These are phyloP conservation scores for Thomomys bottae DNA, from an alignment of 2,113 vertebrate species.

Conservation along the genomic window DNA sequence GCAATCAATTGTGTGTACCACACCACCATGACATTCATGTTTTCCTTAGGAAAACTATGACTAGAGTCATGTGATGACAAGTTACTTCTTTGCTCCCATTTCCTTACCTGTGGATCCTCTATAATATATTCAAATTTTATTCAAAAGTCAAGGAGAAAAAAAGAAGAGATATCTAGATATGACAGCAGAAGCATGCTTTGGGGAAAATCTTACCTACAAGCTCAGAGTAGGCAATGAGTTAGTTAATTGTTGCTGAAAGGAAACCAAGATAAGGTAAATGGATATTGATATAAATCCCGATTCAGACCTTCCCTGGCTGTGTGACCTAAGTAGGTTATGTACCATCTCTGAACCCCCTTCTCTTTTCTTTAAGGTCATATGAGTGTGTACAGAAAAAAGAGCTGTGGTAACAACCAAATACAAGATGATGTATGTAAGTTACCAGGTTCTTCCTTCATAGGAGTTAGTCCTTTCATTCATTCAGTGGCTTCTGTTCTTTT, in stretches of 20 bases:
- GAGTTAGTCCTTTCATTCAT: background rate
- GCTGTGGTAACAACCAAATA: background rate
- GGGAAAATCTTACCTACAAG: background rate
- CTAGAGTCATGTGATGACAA: background rate
- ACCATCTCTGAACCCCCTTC: background rate
- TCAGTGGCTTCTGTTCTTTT: background rate
- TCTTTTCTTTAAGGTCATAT: background rate
- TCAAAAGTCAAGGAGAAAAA: conserved; percentile 41
- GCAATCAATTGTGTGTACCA: background rate
- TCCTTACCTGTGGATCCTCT: background rate
- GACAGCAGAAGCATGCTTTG: background rate
- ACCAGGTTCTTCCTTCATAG: background rate
- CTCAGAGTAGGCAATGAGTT: background rate
- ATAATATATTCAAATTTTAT: background rate
- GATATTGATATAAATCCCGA: background rate
- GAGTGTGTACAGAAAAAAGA: fast-evolving
- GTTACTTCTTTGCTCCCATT: background rate
- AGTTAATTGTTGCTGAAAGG: conserved; percentile 25
- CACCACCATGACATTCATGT: background rate
- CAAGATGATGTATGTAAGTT: background rate
- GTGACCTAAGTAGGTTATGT: background rate
- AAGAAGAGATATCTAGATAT: background rate
- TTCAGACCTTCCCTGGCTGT: background rate
- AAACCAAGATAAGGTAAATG: background rate
- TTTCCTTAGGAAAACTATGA: background rate